Conservation (phyloP, 2,888 invertebrate genomes). For the Nephrotoma guestfalica region DNA sequence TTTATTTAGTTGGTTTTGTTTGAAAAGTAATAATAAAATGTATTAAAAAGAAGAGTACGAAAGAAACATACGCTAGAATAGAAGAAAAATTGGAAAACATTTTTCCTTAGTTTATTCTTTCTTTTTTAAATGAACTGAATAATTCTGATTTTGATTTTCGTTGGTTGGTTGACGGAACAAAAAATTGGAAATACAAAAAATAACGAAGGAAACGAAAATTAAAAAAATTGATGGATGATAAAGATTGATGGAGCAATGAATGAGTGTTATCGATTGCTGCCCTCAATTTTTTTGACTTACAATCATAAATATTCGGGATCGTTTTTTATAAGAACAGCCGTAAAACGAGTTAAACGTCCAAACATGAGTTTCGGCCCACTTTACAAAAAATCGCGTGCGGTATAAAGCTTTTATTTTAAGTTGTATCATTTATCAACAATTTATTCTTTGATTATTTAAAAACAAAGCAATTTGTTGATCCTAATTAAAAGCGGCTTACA, state of each 20-base stretch:
- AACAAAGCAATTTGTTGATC: too few relatives aligned
- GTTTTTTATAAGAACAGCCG: neutral
- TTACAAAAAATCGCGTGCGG: neutral
- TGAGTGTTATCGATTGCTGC: neutral
- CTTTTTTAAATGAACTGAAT: conserved; percentile 1
- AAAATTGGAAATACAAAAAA: neutral
- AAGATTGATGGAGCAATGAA: neutral
- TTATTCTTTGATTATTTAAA: too few relatives aligned
- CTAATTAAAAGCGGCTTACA: too few relatives aligned
- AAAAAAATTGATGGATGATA: neutral
- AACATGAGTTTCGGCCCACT: neutral
- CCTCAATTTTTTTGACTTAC: neutral
- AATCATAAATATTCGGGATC: neutral
- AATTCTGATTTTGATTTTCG: neutral
- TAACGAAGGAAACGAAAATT: neutral
- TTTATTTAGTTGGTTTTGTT: neutral
- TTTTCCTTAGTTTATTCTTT: neutral
- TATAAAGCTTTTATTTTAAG: too few relatives aligned
- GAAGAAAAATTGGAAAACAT: neutral
- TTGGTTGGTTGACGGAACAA: neutral
- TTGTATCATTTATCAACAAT: too few relatives aligned
- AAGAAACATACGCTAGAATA: neutral
- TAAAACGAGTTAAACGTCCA: neutral
- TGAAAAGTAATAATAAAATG: neutral
- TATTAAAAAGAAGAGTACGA: neutral